These are phyloP conservation scores for Zaprionus nigranus DNA, from an alignment of 1,140 invertebrate genomes.

Conservation along the genomic window DNA sequence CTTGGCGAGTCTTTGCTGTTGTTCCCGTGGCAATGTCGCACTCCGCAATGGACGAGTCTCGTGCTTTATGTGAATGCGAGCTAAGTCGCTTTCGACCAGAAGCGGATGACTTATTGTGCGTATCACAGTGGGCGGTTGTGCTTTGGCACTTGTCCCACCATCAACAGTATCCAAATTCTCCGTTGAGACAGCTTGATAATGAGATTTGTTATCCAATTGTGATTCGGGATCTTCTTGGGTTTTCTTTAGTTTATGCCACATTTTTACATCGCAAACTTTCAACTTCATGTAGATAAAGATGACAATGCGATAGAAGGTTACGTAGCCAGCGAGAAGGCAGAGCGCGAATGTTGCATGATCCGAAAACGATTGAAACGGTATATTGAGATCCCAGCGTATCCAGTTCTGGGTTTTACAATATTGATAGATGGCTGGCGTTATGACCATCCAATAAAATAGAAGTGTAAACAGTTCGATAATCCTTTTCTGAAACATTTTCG, in stretches of 20 bases:
- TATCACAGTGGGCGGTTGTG: conserved; percentile 52
- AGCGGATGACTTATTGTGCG: conserved; percentile 68
- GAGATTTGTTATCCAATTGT: conserved; percentile 50
- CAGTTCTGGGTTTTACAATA: conserved; percentile 53
- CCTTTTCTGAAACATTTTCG: conserved; percentile 74
- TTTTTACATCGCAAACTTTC: conserved; percentile 65
- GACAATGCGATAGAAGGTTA: conserved; percentile 61
- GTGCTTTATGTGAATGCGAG: conserved; percentile 67
- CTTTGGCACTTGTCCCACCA: conserved; percentile 17
- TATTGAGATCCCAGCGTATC: conserved; percentile 58
- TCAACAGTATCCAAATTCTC: conserved; percentile 68
- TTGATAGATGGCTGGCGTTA: conserved; percentile 62
- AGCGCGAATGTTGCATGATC: conserved; percentile 60
- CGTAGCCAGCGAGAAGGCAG: conserved; percentile 58
- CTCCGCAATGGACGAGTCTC: conserved; percentile 60
- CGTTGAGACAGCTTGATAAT: conserved; percentile 64
- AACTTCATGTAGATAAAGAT: conserved; percentile 74
- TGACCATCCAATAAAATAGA: conserved; percentile 68
- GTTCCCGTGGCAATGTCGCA: conserved; percentile 54
- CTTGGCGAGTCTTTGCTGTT: conserved; percentile 26
- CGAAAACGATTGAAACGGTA: conserved; percentile 52
- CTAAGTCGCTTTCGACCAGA: conserved; percentile 65
- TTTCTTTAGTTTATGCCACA: conserved; percentile 68
- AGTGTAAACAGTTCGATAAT: conserved; percentile 72
- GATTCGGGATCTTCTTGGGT: conserved; percentile 63